Evolutionary conservation across 2,797 vertebrate species (phyloP).

Genomic region (Anguilla marmorata): DNA sequence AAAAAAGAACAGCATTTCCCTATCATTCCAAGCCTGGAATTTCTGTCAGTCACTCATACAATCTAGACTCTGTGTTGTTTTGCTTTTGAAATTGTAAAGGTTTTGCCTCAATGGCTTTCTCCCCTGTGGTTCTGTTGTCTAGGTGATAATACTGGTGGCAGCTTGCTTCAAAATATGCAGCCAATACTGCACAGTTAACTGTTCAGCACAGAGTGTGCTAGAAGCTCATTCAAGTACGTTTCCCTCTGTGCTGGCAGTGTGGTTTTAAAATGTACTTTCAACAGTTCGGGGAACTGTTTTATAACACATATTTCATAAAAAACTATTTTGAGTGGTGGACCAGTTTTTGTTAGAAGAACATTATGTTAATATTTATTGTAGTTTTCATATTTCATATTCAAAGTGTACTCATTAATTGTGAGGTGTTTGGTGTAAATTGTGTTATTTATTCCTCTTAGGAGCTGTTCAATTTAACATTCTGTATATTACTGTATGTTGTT

Average conservation of each 20-base stretch:
- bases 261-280: background rate
- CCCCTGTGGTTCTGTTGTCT: slow-evolving; percentile 39
- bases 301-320: background rate
- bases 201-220: slow-evolving; percentile 20
- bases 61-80: slow-evolving; percentile 7
- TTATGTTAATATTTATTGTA: slow-evolving; percentile 8
- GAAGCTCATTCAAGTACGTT: slow-evolving; percentile 19
- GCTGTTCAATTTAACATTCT: too few species aligned
- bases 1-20: background rate
- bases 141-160: slow-evolving; percentile 27
- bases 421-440: too few species aligned
- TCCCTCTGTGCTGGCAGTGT: background rate
- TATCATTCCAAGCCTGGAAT: slow-evolving; percentile 49
- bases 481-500: too few species aligned
- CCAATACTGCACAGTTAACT: slow-evolving; percentile 18
- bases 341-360: background rate
- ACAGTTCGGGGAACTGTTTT: background rate
- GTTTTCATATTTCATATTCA: background rate
- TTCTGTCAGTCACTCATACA: slow-evolving; percentile 19
- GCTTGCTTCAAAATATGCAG: slow-evolving; percentile 33
- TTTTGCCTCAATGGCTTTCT: background rate
- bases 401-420: too few species aligned
- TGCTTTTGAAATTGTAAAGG: slow-evolving; percentile 20
- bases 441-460: too few species aligned
- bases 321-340: background rate